These are phyloP conservation scores for Drosophila setosimentum DNA, from an alignment of 2,888 invertebrate species.

Conservation along the genomic window DNA sequence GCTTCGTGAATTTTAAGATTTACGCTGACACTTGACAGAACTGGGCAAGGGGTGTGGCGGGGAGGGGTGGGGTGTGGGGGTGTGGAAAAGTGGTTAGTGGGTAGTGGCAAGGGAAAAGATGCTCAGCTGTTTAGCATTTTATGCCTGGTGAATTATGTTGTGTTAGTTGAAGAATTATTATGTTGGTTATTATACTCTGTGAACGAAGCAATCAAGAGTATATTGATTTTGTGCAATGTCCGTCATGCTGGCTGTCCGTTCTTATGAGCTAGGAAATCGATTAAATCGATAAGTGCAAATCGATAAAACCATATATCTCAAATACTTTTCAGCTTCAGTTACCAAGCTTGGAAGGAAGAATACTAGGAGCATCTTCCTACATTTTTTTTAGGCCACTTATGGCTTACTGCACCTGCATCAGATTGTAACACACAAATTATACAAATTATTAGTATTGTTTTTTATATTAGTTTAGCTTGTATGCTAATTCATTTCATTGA, in stretches of 20 bases:
- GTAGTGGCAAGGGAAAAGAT: background rate
- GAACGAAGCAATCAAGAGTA: background rate
- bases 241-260: too few relatives aligned
- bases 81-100: background rate
- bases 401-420: too few relatives aligned
- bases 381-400: too few relatives aligned
- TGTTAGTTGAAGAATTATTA: conserved; percentile 54
- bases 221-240: background rate
- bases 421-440: too few relatives aligned
- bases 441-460: too few relatives aligned
- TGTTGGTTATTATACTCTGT: background rate
- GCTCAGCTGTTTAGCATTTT: conserved; percentile 65
- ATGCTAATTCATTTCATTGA: too few relatives aligned
- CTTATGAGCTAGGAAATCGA: background rate
- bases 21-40: conserved; percentile 74
- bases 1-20: conserved; percentile 77
- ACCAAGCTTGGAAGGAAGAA: background rate
- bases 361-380: too few relatives aligned
- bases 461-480: too few relatives aligned
- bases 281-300: background rate
- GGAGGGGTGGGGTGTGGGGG: background rate
- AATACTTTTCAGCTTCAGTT: too few relatives aligned
- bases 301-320: too few relatives aligned
- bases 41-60: conserved; percentile 1
- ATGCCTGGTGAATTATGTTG: conserved; percentile 65